Conservation (phyloP, 2,113 vertebrate species). For the Nestor notabilis region DNA sequence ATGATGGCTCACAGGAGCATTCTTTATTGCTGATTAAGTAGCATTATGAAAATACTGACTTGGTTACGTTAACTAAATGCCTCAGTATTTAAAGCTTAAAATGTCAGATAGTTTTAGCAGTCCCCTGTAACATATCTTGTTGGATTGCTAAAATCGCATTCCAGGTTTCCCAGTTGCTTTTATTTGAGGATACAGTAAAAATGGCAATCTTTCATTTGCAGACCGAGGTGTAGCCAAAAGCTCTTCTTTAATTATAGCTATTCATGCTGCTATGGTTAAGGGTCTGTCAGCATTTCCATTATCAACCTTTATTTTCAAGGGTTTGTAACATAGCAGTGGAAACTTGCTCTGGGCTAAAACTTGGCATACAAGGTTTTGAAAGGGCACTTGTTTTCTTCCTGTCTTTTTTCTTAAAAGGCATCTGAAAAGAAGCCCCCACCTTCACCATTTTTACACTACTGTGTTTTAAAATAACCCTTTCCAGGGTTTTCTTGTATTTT, state of each 20-base stretch:
- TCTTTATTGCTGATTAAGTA: slow-evolving; percentile 78
- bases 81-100: slow-evolving; percentile 71
- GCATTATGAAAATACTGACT: slow-evolving; percentile 76
- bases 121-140: slow-evolving; percentile 60
- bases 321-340: slow-evolving; percentile 72
- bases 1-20: slow-evolving; percentile 75
- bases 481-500: not conserved
- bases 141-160: slow-evolving; percentile 55
- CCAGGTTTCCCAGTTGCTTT: slow-evolving; percentile 58
- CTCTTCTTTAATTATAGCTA: slow-evolving; percentile 76
- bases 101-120: slow-evolving; percentile 68
- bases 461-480: slow-evolving; percentile 14
- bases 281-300: slow-evolving; percentile 76
- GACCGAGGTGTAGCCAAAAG: slow-evolving; percentile 75
- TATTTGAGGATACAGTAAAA: slow-evolving; percentile 69
- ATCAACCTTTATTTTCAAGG: slow-evolving; percentile 73
- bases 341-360: slow-evolving; percentile 76
- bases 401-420: slow-evolving; percentile 62
- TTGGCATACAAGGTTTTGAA: slow-evolving; percentile 65
- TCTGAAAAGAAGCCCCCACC: not conserved
- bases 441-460: not conserved
- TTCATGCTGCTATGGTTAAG: slow-evolving; percentile 72
- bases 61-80: slow-evolving; percentile 71
- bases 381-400: slow-evolving; percentile 14
- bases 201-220: slow-evolving; percentile 65